Percentiles rank a stretch among this genome's conserved stretches.
phyloP scores from a whole-genome alignment of 2,797 vertebrate genomes.

The Crotalus adamanteus region DNA sequence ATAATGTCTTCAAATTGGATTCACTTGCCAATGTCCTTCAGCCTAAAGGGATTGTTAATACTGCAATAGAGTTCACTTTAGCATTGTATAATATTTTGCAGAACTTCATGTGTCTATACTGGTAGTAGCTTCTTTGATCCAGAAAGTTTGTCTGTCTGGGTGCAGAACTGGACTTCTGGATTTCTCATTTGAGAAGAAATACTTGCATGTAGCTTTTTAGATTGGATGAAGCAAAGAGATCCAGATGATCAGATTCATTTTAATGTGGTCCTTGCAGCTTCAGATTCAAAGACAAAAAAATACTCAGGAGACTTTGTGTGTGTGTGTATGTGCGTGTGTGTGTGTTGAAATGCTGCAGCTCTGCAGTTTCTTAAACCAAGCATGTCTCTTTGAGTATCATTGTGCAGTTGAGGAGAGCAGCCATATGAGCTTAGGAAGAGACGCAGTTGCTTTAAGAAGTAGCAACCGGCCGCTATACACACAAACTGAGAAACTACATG shows the following conservation, averaged over 20 bases:
- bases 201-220: neutral
- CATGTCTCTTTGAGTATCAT: neutral
- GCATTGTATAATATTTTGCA: neutral
- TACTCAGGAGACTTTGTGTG: neutral
- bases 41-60: neutral
- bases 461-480: neutral
- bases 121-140: neutral
- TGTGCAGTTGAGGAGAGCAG: neutral
- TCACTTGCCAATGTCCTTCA: conserved; percentile 1
- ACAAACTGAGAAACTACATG: neutral
- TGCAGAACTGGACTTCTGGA: neutral
- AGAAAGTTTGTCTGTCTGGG: neutral
- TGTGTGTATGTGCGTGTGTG: neutral
- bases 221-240: neutral
- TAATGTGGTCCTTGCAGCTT: neutral
- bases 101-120: neutral
- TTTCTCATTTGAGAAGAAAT: neutral
- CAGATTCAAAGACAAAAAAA: neutral
- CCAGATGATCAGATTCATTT: neutral
- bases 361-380: neutral
- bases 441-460: neutral
- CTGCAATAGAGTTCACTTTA: neutral
- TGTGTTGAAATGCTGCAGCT: neutral
- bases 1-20: conserved; percentile 2
- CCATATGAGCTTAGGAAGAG: neutral